These are phyloP conservation scores for Dipodomys spectabilis DNA, from an alignment of 2,113 vertebrate genomes.

Conservation along the genomic window DNA sequence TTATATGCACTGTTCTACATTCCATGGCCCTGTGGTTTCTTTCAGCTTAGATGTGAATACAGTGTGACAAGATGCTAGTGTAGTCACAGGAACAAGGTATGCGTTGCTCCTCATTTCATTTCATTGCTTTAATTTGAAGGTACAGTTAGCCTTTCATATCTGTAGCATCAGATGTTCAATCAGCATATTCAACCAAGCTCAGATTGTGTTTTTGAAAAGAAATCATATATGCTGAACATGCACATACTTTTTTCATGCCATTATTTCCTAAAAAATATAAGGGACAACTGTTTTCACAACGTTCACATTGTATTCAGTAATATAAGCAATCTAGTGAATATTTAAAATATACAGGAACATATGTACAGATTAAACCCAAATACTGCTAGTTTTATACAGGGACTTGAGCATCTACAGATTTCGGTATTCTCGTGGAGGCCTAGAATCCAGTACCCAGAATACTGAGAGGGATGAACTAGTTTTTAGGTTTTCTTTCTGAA, in stretches of 20 bases:
- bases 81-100: not conserved
- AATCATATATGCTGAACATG: not conserved
- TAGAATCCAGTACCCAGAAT: not conserved
- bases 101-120: not conserved
- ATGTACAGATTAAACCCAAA: not conserved
- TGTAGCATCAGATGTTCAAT: not conserved
- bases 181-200: not conserved
- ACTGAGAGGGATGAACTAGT: not conserved
- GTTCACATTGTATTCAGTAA: not conserved
- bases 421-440: not conserved
- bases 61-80: not conserved
- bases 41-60: not conserved
- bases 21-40: not conserved
- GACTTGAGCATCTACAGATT: not conserved
- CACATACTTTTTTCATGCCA: not conserved
- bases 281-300: not conserved
- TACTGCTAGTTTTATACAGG: not conserved
- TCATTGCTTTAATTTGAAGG: not conserved
- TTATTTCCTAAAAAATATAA: not conserved
- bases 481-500: slow-evolving; percentile 34
- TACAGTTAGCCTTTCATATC: not conserved
- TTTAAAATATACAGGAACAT: not conserved
- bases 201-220: not conserved
- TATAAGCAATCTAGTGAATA: not conserved
- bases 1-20: not conserved